Conservation (phyloP, 1,140 invertebrate species). For the Diuraphis noxia region DNA sequence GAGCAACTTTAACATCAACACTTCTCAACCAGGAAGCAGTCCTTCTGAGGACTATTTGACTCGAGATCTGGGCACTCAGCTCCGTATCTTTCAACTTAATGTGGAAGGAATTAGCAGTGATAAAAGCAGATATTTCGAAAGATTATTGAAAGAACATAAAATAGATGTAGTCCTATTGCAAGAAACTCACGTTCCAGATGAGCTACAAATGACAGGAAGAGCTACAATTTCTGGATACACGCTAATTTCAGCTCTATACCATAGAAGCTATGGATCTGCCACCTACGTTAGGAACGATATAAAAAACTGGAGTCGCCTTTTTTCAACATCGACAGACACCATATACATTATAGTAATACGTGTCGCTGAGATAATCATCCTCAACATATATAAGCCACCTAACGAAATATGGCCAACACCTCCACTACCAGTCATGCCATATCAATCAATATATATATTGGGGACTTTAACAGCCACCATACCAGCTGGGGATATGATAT, state of each 20-base stretch:
- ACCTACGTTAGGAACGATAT: not conserved
- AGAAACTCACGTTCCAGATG: not conserved
- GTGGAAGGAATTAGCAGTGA: not conserved
- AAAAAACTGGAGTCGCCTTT: not conserved
- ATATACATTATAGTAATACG: not conserved
- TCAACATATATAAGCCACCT: not conserved
- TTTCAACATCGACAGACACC: not conserved
- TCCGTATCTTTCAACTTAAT: not conserved
- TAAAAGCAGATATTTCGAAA: not conserved
- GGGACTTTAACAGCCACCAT: not conserved
- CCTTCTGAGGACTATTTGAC: not conserved
- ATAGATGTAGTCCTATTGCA: not conserved
- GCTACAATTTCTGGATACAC: not conserved
- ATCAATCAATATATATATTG: constrained; percentile 2
- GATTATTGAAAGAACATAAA: not conserved
- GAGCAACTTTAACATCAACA: too few species aligned
- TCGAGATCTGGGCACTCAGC: not conserved
- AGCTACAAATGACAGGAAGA: not conserved
- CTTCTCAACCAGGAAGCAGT: not conserved
- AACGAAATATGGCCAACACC: not conserved
- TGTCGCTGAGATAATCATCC: not conserved
- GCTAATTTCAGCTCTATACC: not conserved
- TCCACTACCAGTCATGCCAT: not conserved
- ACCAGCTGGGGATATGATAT: not conserved
- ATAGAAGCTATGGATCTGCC: not conserved